Evolutionary conservation across 2,888 invertebrate genomes (phyloP), one percentile per base, ranked within the genome.

Genomic region (Chalcosyrphus nemorum): DNA sequence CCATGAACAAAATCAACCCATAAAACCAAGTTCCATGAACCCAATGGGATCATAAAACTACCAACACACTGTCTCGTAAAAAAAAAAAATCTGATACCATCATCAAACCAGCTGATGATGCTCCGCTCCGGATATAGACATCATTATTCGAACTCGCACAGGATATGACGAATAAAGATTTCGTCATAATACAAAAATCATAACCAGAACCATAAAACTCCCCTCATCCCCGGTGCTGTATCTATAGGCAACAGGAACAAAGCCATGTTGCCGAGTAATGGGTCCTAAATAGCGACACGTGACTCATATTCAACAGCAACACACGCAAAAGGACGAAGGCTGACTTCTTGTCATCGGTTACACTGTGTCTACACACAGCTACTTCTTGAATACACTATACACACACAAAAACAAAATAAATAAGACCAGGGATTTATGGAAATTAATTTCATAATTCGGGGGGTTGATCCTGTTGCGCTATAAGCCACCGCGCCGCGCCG

Each of bases 371-470:
- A 15, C 29, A 21, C 50, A 52, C 35, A 38, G 38, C 38, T 52
- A 43, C 43, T 59, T 27, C 19, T 32, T 38, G 45, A 32, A 15
- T n/a, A 24, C n/a, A n/a, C n/a, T n/a, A n/a, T n/a, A n/a, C n/a
- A n/a, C n/a, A 63, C 9, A 70, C 61, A 76, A 66, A 80, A 61
- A n/a, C n/a, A n/a, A n/a, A n/a, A n/a, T n/a, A n/a, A n/a, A n/a
- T n/a, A n/a, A 84, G 84, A 86, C 86, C 24, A 86, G 87, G 87
- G 87, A 90, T 90, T 87, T 90, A 91, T 89, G 90, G 88, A 89
- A 91, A 90, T 90, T 91, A 90, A 91, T 91, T 91, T 91, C 91
- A 91, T 91, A 91, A 91, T 90, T 91, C 88, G 88, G 88, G 89
- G 89, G 90, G 91, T 89, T 87, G 88, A 81, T 86, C 86, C 86